Conservation (phyloP, 2,888 invertebrate species). For the Pachycephus smyrnensis region DNA sequence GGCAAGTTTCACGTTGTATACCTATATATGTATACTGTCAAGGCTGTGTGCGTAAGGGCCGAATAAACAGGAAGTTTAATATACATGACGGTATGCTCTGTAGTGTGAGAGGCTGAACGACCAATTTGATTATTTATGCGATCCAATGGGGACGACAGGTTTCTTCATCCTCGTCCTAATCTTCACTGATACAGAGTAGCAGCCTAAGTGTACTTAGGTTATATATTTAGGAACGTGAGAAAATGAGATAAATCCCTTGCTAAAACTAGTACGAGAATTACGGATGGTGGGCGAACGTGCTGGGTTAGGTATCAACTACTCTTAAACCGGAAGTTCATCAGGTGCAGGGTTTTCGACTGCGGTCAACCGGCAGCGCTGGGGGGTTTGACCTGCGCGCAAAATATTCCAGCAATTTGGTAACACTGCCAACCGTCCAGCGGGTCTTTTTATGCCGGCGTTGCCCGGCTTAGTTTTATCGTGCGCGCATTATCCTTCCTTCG, state of each 20-base stretch:
- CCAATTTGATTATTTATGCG: background rate
- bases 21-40: background rate
- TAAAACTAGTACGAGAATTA: no score
- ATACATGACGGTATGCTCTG: background rate
- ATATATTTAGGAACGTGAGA: background rate
- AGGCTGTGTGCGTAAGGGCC: background rate
- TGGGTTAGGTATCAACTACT: background rate
- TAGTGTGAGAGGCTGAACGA: background rate
- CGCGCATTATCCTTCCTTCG: conserved; percentile 52
- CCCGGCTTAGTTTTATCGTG: conserved; percentile 62
- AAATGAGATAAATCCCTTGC: background rate
- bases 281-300: background rate
- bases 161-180: background rate
- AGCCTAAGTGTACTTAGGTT: background rate
- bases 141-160: background rate
- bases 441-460: conserved; percentile 58
- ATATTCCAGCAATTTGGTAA: conserved; percentile 63
- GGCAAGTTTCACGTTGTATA: background rate
- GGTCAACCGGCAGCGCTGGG: conserved; percentile 38
- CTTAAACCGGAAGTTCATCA: conserved; percentile 57
- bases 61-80: background rate
- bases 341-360: conserved; percentile 31
- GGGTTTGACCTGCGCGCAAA: conserved; percentile 41
- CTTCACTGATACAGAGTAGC: background rate
- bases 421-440: conserved; percentile 53